These are phyloP conservation scores for Trimorus sp. DNA, from an alignment of 2,888 invertebrate species.

Conservation along the genomic window DNA sequence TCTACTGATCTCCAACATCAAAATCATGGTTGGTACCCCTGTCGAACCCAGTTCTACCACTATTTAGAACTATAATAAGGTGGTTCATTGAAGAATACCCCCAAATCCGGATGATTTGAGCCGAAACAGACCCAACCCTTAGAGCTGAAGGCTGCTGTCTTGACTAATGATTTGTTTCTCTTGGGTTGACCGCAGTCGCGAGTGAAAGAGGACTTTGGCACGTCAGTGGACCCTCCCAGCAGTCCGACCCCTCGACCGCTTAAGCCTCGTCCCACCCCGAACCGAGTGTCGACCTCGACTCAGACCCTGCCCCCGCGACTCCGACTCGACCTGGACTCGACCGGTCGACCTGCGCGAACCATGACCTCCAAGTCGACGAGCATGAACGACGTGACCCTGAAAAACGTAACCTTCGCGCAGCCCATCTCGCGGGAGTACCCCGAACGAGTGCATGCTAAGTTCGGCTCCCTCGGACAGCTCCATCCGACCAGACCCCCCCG, in stretches of 20 bases:
- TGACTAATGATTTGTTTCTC: constrained; percentile 62
- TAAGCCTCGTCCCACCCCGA: constrained; percentile 64
- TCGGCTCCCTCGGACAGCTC: constrained; percentile 46
- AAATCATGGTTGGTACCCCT: too few species aligned
- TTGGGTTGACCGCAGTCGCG: constrained; percentile 70
- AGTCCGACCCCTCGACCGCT: constrained; percentile 65
- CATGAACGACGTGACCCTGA: constrained; percentile 52
- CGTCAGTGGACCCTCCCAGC: constrained; percentile 75
- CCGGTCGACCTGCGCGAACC: constrained; percentile 72
- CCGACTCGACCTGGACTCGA: constrained; percentile 74
- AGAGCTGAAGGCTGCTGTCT: constrained; percentile 5
- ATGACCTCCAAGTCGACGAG: constrained; percentile 51
- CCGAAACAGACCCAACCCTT: too few species aligned
- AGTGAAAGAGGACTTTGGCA: constrained; percentile 75
- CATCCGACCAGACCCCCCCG: constrained; percentile 44
- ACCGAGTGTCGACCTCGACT: constrained; percentile 69
- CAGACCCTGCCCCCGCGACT: constrained; percentile 72
- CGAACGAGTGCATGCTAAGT: constrained; percentile 54
- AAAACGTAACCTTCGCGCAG: constrained; percentile 59
- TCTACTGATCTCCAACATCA: too few species aligned
- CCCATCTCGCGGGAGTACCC: constrained; percentile 56
- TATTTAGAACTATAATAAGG: too few species aligned
- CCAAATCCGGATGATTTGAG: too few species aligned
- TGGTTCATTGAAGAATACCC: too few species aligned
- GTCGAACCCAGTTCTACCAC: too few species aligned